A percentile compares a stretch with the other conserved stretches of the same genome.
These are phyloP conservation scores for Allolobophora icterica DNA, from an alignment of 2,888 invertebrate genomes.

Conservation along the genomic window DNA sequence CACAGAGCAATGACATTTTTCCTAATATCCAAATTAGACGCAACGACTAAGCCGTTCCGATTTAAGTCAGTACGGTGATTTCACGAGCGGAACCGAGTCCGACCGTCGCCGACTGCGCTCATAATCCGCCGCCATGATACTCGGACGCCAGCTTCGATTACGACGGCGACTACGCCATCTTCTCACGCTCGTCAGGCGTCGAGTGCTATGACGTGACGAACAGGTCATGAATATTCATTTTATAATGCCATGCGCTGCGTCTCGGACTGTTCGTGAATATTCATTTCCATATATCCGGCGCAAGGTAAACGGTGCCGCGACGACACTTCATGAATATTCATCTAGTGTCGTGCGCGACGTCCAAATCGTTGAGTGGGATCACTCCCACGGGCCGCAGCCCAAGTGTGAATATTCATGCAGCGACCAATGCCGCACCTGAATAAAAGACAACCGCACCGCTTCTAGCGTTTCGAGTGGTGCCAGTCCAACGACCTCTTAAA, in stretches of 20 bases:
- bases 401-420: no score
- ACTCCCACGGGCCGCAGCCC: background rate
- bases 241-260: background rate
- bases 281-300: no score
- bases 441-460: background rate
- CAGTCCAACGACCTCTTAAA: no score
- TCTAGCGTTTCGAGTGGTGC: no score
- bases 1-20: slow-evolving; percentile 46
- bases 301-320: no score
- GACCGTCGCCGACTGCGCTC: background rate
- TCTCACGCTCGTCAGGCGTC: slow-evolving; percentile 17
- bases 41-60: background rate
- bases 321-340: no score
- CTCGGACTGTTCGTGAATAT: background rate
- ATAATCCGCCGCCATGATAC: background rate
- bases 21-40: background rate
- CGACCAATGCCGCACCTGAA: background rate
- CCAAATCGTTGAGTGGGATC: no score
- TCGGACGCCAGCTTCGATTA: background rate
- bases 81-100: background rate
- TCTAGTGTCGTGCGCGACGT: background rate
- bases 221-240: background rate
- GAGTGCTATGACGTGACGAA: slow-evolving; percentile 17
- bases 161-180: slow-evolving; percentile 11
- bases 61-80: background rate